Base-by-base conservation (phyloP, 2,888 invertebrate species). In the Caenorhabditis sp. region DNA sequence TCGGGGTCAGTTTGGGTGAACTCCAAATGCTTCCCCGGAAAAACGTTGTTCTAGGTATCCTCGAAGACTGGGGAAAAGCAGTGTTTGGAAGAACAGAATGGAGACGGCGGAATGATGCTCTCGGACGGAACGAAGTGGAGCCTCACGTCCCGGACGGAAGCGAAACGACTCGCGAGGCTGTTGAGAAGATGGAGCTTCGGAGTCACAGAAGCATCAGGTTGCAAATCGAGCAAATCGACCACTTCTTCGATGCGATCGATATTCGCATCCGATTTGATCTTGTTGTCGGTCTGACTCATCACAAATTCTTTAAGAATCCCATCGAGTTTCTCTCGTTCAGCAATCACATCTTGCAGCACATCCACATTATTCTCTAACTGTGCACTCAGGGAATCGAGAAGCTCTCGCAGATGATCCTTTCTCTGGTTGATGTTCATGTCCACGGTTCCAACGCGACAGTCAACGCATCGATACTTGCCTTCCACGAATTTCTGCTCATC, bases 201-300 rank as follows among this genome's bases (percentile, higher is more conserved):
- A 8, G 24, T 45, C 3, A 45, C 13, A 1, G 45, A 45, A 3
- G 45, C 45, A 22, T 6, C 7, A 5, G 22, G 45, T 7, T 45
- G 45, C 2, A 11, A 8, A 2, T 24, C 2, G 13, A 45, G 24
- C 2, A 2, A 4, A 8, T 24, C 45, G 6, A 45, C 2, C n/a
- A n/a, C n/a, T n/a, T n/a, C n/a, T n/a, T n/a, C n/a, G n/a, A n/a
- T n/a, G n/a, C n/a, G n/a, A n/a, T 45, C 45, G 13, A 45, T 45
- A 24, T 45, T 6, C 59, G 15, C 59, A 61, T 22, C 48, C 27
- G 26, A 61, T 48, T n/a, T n/a, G n/a, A n/a, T n/a, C n/a, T n/a
- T n/a, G n/a, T 3, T 1, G 0, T 9, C 24, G 13, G 11, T 48
- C 17, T 8, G 13, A 26, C 1, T n/a, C 37, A 2, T 61, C 59